Evolutionary conservation across 2,888 invertebrate genomes (phyloP), one percentile per base, ranked within the genome.

Genomic region (Trilocha varians): DNA sequence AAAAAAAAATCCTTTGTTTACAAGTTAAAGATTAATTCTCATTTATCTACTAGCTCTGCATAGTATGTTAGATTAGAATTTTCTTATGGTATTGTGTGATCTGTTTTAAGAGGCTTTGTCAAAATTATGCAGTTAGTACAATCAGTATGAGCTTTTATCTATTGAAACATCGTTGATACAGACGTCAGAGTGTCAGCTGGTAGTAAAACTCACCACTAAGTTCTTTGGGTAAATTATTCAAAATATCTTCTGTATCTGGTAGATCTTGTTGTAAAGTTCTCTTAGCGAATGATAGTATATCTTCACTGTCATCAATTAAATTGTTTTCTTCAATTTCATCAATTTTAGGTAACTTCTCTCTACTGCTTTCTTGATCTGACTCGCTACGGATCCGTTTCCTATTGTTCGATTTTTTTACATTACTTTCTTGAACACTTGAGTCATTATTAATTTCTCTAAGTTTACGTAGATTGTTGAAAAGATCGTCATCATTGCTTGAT

Each of bases 271-370:
- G 70, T 3, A 84, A 53, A 0, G 83, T 84, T 52, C 74, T 78
- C 60, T 77, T 85, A 8, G 82, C 83, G 46, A 84, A 85, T n/a
- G 75, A 72, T 34, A 84, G 46, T 25, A 85, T 76, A 48, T 84
- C 79, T 32, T 79, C 75, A 25, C 8, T 9, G 25, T 25, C 25
- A 38, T 70, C 70, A 34, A 73, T 71, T 17, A 55, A 54, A 5
- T 54, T 44, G 16, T 48, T 42, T 49, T 70, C 72, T 16, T 72
- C 64, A 6, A 45, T 55, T 48, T 82, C 77, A 34, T 71, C 70
- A 18, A 78, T 78, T 60, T 72, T 79, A 47, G 69, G 74, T 71
- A 83, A 69, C 53, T 82, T 83, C 4, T 59, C 62, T 47, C 61
- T 62, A 40, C 58, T 59, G 34, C 54, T 65, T 1, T 56, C 64